Percentiles rank a stretch among this genome's conserved stretches.
Conservation (phyloP, 2,797 vertebrate genomes). For the Thalassophryne amazonica region DNA sequence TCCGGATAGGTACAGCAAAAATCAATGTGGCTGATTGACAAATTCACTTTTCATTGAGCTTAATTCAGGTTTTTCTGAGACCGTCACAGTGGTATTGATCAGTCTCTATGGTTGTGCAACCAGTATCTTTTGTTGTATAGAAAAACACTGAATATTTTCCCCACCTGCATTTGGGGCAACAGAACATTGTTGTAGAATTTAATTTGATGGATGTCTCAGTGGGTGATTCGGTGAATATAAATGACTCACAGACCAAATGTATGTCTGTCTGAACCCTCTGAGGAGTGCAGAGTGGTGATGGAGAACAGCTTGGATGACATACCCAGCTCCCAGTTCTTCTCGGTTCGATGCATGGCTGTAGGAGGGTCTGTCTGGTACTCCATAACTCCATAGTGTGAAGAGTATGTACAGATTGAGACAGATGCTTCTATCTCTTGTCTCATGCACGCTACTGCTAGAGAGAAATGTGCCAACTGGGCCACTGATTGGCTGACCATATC, state of each 20-base stretch:
- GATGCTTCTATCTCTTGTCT: constrained; percentile 40
- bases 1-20: too few relatives aligned
- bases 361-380: constrained; percentile 40
- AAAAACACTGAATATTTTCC: not conserved
- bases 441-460: constrained; percentile 38
- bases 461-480: constrained; percentile 40
- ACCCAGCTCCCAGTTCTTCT: constrained; percentile 15
- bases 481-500: constrained; percentile 6
- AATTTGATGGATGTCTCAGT: not conserved
- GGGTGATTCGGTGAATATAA: not conserved
- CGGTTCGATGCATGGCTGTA: constrained; percentile 38
- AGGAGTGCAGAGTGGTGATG: not conserved
- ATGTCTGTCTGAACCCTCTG: not conserved
- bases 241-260: not conserved
- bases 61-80: too few relatives aligned
- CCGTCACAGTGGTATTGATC: too few relatives aligned
- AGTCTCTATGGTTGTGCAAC: too few relatives aligned
- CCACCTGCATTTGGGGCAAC: not conserved
- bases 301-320: constrained; percentile 51
- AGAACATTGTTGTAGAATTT: not conserved
- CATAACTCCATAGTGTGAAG: constrained; percentile 36
- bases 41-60: too few relatives aligned
- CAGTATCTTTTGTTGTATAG: too few relatives aligned
- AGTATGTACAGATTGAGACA: constrained; percentile 45
- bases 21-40: too few relatives aligned